Evolutionary conservation across 2,888 invertebrate species (phyloP).

Genomic region (Drosophila peninsularis): DNA sequence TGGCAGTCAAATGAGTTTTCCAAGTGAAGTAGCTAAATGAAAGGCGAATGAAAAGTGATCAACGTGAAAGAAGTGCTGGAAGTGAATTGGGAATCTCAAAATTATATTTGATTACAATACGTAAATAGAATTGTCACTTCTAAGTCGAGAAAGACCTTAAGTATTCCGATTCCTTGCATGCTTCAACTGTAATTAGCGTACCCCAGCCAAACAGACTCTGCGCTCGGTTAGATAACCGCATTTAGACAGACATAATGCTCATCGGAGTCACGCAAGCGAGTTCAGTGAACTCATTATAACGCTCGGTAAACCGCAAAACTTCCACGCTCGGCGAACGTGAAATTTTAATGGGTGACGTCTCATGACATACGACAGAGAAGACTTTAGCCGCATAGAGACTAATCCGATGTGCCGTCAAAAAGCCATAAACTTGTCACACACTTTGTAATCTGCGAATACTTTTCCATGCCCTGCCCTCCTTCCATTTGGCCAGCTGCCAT

Average conservation of each 20-base stretch:
- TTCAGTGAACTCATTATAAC: constrained; percentile 69
- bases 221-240: constrained; percentile 9
- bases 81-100: background rate
- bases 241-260: constrained; percentile 22
- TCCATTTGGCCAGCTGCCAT: constrained; percentile 59
- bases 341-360: constrained; percentile 55
- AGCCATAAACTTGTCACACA: constrained; percentile 75
- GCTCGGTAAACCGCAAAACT: constrained; percentile 50
- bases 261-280: constrained; percentile 54
- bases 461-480: constrained; percentile 3
- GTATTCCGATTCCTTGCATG: background rate
- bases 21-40: constrained; percentile 11
- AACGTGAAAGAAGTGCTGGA: background rate
- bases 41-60: constrained; percentile 7
- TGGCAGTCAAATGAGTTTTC: constrained; percentile 32
- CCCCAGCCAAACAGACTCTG: constrained; percentile 3
- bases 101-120: background rate
- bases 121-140: background rate
- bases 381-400: constrained; percentile 14
- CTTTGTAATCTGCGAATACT: constrained; percentile 67
- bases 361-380: constrained; percentile 45
- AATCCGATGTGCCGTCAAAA: constrained; percentile 66
- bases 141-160: background rate
- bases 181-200: constrained; percentile 18
- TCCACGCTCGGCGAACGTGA: constrained; percentile 25